Base-by-base conservation (phyloP, 2,888 invertebrate species). In the Ornithoptera priamus region DNA sequence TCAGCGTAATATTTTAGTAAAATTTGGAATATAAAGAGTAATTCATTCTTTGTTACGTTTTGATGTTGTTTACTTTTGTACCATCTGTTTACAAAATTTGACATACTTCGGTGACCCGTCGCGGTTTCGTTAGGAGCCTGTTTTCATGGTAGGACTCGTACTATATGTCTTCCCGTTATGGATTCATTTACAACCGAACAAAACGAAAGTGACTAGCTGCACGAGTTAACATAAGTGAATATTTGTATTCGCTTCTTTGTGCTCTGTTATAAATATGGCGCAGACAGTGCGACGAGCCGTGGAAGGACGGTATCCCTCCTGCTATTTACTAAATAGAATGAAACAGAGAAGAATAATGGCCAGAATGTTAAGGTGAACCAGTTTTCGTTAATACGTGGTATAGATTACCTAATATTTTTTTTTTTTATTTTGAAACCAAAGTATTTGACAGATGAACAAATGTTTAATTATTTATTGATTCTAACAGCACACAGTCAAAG, bases 291-390 rank as follows among this genome's bases (percentile, higher is more conserved):
- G 96, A 84, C 93, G 94, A 77, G 93, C 95, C 67, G 93, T 96
- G 71, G 96, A 95, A 80, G 97, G 97, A 71, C 93, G 93, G 76
- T 94, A 94, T 81, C 97, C 97, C 65, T 94, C 96, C n/a, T 97
- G 97, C 84, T 96, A 96, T 72, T 93, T 95, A 77, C 93, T 92
- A 61, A 93, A 93, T 72, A 94, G 97, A 74, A 88, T 97, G 66
- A 96, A 97, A 77, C 97, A 97, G 77, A 93, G 97, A 71, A 93
- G 94, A 75, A 94, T 94, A 0, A 95, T 95, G 81, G 94, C 94
- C 7, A 94, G 94, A 82, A 95, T 94, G 64, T 78, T 93, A 72
- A 93, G 93, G 90, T 90, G 84, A 85, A 53, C 68, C 36, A 36
- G 46, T 64, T 68, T 68, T 58, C 0, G 36, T 53, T 20, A 46